Conservation (phyloP, 1,140 invertebrate species). For the Sinella curviseta region DNA sequence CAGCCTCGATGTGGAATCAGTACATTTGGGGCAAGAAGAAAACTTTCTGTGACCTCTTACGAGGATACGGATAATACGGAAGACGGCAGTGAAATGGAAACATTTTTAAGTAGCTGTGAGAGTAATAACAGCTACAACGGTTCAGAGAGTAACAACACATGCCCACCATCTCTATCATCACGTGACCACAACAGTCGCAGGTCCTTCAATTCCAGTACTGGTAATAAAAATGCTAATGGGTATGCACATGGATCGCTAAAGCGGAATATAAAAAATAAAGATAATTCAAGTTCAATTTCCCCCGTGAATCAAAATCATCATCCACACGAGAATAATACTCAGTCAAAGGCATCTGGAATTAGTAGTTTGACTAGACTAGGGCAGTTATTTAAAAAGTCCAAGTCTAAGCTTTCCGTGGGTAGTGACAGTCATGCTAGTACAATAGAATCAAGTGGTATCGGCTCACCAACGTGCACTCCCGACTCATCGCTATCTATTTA, state of each 20-base stretch:
- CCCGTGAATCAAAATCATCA: neutral
- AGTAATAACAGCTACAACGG: constrained; percentile 26
- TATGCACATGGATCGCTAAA: neutral
- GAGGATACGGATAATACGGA: constrained; percentile 6
- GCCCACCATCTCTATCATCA: too few species aligned
- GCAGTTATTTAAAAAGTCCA: constrained; percentile 42
- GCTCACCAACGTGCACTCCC: constrained; percentile 40
- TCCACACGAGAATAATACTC: neutral
- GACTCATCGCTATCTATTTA: constrained; percentile 47
- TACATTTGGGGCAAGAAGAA: neutral
- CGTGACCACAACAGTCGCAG: too few species aligned
- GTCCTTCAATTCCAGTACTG: neutral
- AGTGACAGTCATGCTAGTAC: constrained; percentile 40
- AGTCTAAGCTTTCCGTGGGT: constrained; percentile 41
- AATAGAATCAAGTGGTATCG: constrained; percentile 22
- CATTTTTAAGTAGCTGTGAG: constrained; percentile 38
- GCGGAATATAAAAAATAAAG: neutral
- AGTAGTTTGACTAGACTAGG: constrained; percentile 20
- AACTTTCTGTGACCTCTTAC: neutral
- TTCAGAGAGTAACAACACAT: neutral
- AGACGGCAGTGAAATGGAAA: constrained; percentile 24
- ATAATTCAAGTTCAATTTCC: too few species aligned
- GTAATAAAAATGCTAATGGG: neutral
- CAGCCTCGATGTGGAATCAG: neutral
- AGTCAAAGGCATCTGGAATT: neutral